Percentiles rank a stretch among this genome's conserved stretches.
phyloP scores from a whole-genome alignment of 2,113 vertebrate genomes.

The Okapia johnstoni region DNA sequence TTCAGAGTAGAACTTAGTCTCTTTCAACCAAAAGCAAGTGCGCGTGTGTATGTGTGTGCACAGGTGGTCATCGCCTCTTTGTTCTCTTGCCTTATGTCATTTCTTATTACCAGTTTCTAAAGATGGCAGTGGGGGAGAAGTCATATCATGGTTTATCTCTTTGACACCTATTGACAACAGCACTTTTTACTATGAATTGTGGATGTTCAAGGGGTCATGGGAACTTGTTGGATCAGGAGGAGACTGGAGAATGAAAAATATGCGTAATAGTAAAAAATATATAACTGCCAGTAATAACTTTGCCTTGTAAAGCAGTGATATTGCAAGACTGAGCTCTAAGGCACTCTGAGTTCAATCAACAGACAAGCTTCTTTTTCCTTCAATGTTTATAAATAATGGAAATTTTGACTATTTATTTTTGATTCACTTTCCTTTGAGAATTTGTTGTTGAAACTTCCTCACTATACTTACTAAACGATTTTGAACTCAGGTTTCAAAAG shows the following conservation, averaged over 20 bases:
- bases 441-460: background rate
- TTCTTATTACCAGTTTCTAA: background rate
- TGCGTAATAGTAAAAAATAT: background rate
- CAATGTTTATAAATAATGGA: background rate
- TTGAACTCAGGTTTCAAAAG: background rate
- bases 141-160: background rate
- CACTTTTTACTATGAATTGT: background rate
- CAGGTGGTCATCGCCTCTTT: background rate
- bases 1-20: background rate
- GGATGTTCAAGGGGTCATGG: background rate
- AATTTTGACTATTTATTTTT: background rate
- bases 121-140: background rate
- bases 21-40: background rate
- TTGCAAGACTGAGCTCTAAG: background rate
- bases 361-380: background rate
- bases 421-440: background rate
- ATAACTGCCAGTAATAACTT: background rate
- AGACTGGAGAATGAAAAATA: background rate
- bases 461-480: background rate
- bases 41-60: background rate
- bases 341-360: background rate
- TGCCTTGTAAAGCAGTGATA: background rate
- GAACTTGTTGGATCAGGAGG: background rate
- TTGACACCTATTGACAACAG: background rate
- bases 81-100: background rate